Conservation (phyloP, 2,113 vertebrate genomes). For the Raphicerus campestris region DNA sequence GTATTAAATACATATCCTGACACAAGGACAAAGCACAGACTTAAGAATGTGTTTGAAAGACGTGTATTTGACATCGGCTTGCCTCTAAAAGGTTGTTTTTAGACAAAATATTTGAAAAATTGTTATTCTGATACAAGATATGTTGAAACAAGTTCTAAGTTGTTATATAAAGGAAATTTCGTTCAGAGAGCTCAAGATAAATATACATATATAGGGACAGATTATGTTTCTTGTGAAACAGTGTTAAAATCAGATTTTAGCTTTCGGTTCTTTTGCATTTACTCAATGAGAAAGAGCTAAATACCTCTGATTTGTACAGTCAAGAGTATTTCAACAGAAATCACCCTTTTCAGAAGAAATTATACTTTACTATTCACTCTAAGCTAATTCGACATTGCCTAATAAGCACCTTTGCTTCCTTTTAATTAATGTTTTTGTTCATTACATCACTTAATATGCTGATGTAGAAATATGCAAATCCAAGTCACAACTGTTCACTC, state of each 20-base stretch:
- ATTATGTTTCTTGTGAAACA: background rate
- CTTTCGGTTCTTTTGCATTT: background rate
- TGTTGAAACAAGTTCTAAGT: slow-evolving; percentile 33
- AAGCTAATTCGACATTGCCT: background rate
- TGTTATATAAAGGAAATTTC: background rate
- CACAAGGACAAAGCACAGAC: background rate
- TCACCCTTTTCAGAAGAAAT: background rate
- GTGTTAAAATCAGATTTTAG: background rate
- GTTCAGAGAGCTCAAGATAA: background rate
- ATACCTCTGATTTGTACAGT: background rate
- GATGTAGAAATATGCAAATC: background rate
- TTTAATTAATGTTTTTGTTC: background rate
- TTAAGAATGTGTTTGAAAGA: background rate
- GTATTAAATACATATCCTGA: background rate
- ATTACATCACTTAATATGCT: background rate
- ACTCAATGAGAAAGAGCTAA: background rate
- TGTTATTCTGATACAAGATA: background rate
- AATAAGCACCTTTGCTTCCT: background rate
- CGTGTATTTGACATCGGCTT: background rate
- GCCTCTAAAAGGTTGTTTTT: slow-evolving; percentile 56
- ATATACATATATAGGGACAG: fast-evolving
- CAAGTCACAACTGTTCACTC: fast-evolving
- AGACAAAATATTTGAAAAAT: background rate
- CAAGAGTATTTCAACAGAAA: background rate
- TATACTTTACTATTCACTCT: background rate